A percentile compares a stretch with the other conserved stretches of the same genome.
Evolutionary conservation across 2,888 invertebrate genomes (phyloP).

Genomic region (Ormyrus rosae): DNA sequence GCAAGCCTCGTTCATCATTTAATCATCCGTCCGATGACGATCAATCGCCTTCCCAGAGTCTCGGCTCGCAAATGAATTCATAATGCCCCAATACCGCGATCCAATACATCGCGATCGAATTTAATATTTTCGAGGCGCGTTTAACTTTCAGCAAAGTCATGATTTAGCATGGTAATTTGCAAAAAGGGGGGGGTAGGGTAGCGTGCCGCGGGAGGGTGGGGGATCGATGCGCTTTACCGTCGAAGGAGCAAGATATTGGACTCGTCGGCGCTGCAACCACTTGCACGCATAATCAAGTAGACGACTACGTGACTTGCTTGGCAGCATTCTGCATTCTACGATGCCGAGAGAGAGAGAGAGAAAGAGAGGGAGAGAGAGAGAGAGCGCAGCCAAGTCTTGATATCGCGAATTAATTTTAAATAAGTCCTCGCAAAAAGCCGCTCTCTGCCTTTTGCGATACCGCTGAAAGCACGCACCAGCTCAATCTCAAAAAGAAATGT

Average conservation of each 20-base stretch:
- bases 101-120: background rate
- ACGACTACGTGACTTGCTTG: constrained; percentile 47
- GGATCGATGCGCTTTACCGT: constrained; percentile 43
- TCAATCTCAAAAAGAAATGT: constrained; percentile 2
- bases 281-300: constrained; percentile 52
- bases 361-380: constrained; percentile 2
- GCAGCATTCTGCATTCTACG: constrained; percentile 37
- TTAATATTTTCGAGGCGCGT: constrained; percentile 8
- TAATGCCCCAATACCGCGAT: background rate
- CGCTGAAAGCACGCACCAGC: background rate
- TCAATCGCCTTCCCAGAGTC: too few species aligned
- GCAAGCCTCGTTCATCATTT: too few species aligned
- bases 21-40: too few species aligned
- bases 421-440: constrained; percentile 1
- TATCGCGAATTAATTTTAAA: constrained; percentile 50
- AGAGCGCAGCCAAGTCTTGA: constrained; percentile 6
- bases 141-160: constrained; percentile 19
- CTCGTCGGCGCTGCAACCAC: constrained; percentile 39
- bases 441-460: background rate
- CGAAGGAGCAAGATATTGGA: constrained; percentile 51
- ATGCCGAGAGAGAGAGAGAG: background rate
- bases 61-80: too few species aligned
- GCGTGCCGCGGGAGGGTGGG: background rate
- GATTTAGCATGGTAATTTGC: constrained; percentile 35
- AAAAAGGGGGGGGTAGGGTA: constrained; percentile 29